A percentile compares a stretch with the other conserved stretches of the same genome.
phyloP scores from a whole-genome alignment of 1,140 invertebrate genomes.

The Ceratina australensis region DNA sequence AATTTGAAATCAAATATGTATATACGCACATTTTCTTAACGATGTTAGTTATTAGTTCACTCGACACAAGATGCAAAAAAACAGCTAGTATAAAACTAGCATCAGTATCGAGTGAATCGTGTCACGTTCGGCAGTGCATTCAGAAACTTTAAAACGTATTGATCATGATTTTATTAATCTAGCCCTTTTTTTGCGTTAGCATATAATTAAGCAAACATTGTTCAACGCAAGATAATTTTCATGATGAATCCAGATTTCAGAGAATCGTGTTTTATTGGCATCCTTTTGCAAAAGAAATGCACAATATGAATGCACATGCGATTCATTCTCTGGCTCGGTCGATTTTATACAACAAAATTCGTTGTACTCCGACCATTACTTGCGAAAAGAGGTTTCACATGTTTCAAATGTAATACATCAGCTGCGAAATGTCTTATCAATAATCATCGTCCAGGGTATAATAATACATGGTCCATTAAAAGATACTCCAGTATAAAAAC shows the following conservation, averaged over 20 bases:
- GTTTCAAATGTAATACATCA: constrained; percentile 42
- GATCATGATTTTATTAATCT: background rate
- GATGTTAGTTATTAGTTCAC: constrained; percentile 10
- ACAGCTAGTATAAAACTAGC: constrained; percentile 40
- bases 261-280: constrained; percentile 19
- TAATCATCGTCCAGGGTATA: constrained; percentile 51
- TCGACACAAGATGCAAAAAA: constrained; percentile 41
- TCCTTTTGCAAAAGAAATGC: constrained; percentile 26
- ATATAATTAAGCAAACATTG: constrained; percentile 16
- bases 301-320: constrained; percentile 39
- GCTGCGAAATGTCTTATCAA: constrained; percentile 49
- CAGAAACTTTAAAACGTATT: constrained; percentile 25
- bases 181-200: background rate
- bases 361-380: constrained; percentile 18
- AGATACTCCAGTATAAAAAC: constrained; percentile 60
- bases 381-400: constrained; percentile 35
- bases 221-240: constrained; percentile 11
- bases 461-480: constrained; percentile 63
- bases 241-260: constrained; percentile 9
- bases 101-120: constrained; percentile 44
- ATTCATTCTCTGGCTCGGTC: constrained; percentile 43
- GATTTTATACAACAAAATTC: constrained; percentile 16
- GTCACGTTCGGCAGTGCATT: constrained; percentile 37
- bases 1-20: constrained; percentile 49
- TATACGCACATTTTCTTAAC: constrained; percentile 37